Evolutionary conservation across 2,888 invertebrate genomes (phyloP), one percentile per base, ranked within the genome.

Genomic region (Lasiommata megera): DNA sequence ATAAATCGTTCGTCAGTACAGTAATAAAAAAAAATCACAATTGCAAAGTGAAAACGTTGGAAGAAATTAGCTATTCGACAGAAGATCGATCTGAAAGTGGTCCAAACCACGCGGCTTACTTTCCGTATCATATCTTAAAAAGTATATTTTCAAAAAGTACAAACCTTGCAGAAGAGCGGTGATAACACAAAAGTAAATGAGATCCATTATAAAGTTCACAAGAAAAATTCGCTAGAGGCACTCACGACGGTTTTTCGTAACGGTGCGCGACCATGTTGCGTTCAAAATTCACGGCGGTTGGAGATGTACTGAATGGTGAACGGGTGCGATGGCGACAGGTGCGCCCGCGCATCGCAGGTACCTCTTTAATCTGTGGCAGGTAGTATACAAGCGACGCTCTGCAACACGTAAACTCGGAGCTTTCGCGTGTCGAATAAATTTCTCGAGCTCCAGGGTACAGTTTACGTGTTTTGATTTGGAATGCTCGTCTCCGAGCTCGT

Each of bases 381-480:
- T 11, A 11, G 9, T 17, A 18, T 41, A 18, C 46, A 46, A 29
- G 37, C 57, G 50, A 52, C 59, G 58, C 76, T 74, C 76, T 73
- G 54, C 41, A 74, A 74, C 52, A 55, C 47, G 52, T 48, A 57
- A 54, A 61, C 29, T 38, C 58, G 55, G 70, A 78, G 81, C 79
- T 81, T 82, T 82, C 82, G 81, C 83, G 82, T 67, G 76, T 80
- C 74, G 80, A 84, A 82, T 84, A 80, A 77, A 82, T 81, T 77
- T 77, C 76, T 74, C 73, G 70, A 66, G 64, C 73, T 73, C 75
- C 77, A 70, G 76, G 73, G 71, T 71, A 68, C 67, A 62, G 62
- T 64, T 65, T 64, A 67, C 68, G 68, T 68, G 67, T 57, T 64
- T 63, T 31, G 65, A 63, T 63, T 68, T 58, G 58, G 62, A 66